Evolutionary conservation across 1,140 invertebrate genomes (phyloP).

Genomic region (Parasteatoda tepidariorum): DNA sequence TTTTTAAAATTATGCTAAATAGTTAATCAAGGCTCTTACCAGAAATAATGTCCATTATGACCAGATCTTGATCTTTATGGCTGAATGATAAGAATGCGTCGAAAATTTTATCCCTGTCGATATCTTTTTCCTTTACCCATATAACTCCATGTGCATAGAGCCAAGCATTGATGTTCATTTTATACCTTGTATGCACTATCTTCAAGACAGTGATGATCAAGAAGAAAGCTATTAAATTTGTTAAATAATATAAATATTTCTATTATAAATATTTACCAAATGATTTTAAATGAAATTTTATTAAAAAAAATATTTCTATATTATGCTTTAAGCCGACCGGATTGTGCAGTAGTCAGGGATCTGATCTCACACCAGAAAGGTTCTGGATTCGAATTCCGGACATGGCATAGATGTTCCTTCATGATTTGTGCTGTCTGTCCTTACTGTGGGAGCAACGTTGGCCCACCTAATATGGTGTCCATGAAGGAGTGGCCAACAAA

Average conservation of each 20-base stretch:
- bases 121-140: no score
- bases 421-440: no score
- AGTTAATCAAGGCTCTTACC: constrained; percentile 68
- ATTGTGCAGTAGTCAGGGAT: no score
- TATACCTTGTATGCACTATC: no score
- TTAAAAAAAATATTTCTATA: not conserved
- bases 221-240: constrained; percentile 14
- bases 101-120: no score
- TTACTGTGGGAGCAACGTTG: no score
- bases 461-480: no score
- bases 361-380: no score
- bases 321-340: not conserved
- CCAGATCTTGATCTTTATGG: constrained; percentile 79
- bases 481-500: no score
- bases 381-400: no score
- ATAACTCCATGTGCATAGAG: no score
- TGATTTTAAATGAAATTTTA: not conserved
- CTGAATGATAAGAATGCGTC: constrained; percentile 90
- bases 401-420: no score
- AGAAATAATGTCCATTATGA: constrained; percentile 80
- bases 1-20: not conserved
- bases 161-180: constrained; percentile 79
- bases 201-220: constrained; percentile 13
- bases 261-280: not conserved
- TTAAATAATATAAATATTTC: not conserved